A percentile compares a stretch with the other conserved stretches of the same genome.
Conservation (phyloP, 2,797 vertebrate genomes). For the Lindbergichthys nudifrons region DNA sequence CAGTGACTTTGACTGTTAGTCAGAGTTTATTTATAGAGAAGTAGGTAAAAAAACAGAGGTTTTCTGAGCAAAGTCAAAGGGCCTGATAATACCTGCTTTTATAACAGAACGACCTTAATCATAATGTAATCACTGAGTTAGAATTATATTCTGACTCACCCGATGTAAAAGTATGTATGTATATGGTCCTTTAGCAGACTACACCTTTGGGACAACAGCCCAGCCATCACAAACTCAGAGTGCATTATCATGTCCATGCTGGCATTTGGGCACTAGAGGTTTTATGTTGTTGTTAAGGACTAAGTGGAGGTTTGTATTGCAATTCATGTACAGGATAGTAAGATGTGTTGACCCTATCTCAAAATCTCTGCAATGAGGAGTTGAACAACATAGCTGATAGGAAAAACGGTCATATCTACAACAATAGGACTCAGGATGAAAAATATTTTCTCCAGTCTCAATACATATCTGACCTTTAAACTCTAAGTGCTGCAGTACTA, state of each 20-base stretch:
- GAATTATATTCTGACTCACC: no score
- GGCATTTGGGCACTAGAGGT: constrained; percentile 2
- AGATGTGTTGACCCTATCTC: not conserved
- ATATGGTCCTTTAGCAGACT: not conserved
- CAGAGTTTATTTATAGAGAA: no score
- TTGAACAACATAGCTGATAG: not conserved
- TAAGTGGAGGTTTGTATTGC: constrained; percentile 10
- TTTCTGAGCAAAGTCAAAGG: not conserved
- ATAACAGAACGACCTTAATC: not conserved
- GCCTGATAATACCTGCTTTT: not conserved
- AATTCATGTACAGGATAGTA: not conserved
- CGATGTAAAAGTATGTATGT: no score
- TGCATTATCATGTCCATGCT: constrained; percentile 32
- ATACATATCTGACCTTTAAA: not conserved
- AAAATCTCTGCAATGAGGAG: constrained; percentile 12
- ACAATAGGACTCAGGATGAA: not conserved
- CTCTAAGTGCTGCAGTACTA: not conserved
- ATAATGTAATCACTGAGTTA: no score
- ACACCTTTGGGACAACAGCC: constrained; percentile 1
- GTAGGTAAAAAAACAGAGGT: not conserved
- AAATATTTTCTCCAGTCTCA: not conserved
- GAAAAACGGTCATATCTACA: not conserved
- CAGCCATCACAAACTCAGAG: constrained; percentile 21
- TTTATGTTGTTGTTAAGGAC: constrained; percentile 23
- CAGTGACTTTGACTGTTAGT: not conserved